phyloP scores from a whole-genome alignment of 2,797 vertebrate genomes.

The Helarctos malayanus region DNA sequence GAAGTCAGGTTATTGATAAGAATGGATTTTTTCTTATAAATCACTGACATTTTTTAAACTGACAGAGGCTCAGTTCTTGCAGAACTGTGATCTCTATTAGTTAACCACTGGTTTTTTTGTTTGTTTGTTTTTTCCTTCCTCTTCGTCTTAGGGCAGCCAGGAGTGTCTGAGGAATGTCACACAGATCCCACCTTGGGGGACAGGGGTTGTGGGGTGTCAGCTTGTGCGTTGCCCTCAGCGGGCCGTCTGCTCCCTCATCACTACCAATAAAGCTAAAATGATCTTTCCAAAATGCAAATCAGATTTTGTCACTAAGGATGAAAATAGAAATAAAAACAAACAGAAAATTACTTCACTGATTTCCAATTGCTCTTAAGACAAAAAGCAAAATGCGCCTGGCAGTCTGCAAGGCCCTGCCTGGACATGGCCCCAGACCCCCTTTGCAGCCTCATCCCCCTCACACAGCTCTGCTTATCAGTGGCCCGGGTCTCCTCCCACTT shows the following conservation, averaged over 20 bases:
- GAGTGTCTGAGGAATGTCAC: neutral
- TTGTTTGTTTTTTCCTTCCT: neutral
- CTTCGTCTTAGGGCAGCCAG: neutral
- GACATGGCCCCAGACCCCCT: neutral
- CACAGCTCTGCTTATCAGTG: no score
- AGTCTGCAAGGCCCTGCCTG: neutral
- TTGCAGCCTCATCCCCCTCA: neutral
- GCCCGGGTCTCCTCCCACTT: neutral
- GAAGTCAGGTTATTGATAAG: neutral
- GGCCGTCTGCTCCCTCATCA: neutral
- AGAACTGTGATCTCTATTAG: neutral
- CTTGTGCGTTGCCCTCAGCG: neutral
- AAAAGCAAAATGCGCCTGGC: neutral
- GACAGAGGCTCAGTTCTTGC: neutral
- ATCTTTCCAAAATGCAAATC: neutral
- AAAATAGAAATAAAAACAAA: slow-evolving; percentile 19
- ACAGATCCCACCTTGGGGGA: neutral
- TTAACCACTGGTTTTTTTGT: neutral
- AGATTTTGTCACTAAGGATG: neutral
- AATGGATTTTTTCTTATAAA: neutral
- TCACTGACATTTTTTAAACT: neutral
- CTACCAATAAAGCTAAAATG: neutral
- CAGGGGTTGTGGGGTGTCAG: neutral
- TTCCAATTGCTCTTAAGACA: slow-evolving; percentile 5
- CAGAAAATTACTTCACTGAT: slow-evolving; percentile 1